Evolutionary conservation across 1,140 invertebrate genomes (phyloP).

Genomic region (Reticulitermes speratus): DNA sequence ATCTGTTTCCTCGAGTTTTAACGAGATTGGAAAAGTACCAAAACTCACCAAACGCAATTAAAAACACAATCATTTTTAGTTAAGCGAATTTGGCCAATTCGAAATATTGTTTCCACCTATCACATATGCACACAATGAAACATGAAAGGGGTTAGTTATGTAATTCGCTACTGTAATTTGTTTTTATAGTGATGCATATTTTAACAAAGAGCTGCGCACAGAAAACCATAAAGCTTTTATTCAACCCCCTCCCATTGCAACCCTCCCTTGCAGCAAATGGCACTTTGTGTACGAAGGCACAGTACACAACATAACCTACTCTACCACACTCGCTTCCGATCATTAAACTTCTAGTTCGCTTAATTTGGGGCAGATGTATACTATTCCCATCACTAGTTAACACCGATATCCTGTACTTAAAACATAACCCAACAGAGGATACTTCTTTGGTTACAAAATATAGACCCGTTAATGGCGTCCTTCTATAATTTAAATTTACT

Average conservation of each 20-base stretch:
- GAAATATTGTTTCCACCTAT: slow-evolving; percentile 8
- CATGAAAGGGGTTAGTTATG: slow-evolving; percentile 10
- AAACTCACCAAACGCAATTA: neutral
- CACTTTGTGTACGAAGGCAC: neutral
- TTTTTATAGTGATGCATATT: neutral
- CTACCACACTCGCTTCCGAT: slow-evolving; percentile 5
- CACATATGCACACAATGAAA: neutral
- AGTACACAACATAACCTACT: neutral
- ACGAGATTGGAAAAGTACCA: neutral
- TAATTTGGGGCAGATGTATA: neutral
- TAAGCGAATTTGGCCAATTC: neutral
- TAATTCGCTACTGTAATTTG: slow-evolving; percentile 8
- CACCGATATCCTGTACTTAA: neutral
- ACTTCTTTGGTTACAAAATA: too few relatives aligned
- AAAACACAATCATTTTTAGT: neutral
- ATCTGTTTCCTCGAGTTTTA: too few relatives aligned
- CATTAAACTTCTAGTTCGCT: neutral
- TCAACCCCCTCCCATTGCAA: neutral
- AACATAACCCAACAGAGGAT: neutral
- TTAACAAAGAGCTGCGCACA: neutral
- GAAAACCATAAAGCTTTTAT: neutral
- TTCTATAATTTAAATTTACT: too few relatives aligned
- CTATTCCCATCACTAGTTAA: neutral
- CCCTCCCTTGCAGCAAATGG: neutral
- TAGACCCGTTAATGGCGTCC: too few relatives aligned